Conservation (phyloP, 2,888 invertebrate genomes). For the Agapostemon virescens region DNA sequence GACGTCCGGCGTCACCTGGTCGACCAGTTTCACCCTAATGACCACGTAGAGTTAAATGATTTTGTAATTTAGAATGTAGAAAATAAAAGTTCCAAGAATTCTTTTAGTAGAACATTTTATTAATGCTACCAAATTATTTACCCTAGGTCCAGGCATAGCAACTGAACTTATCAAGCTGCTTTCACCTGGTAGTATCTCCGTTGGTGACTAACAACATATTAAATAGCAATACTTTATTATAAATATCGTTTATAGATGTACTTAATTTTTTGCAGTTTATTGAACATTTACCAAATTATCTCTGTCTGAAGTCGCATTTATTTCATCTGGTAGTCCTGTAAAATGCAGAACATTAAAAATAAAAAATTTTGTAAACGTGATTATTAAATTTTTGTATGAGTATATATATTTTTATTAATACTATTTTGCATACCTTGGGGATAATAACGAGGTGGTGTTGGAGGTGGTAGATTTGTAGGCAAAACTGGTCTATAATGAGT, state of each 20-base stretch:
- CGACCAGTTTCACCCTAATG: constrained; percentile 84
- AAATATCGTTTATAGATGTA: not conserved
- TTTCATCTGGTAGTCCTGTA: constrained; percentile 40
- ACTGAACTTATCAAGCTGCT: constrained; percentile 73
- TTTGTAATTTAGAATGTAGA: not conserved
- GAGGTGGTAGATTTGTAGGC: constrained; percentile 50
- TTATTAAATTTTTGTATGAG: not conserved
- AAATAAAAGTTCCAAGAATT: not conserved
- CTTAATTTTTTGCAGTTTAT: not conserved
- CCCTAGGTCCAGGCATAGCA: constrained; percentile 77
- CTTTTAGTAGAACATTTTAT: not conserved
- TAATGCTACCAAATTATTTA: constrained; percentile 61
- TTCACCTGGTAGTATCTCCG: constrained; percentile 72
- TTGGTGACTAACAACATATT: constrained; percentile 60
- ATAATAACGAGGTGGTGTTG: constrained; percentile 49
- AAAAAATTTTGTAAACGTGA: not conserved
- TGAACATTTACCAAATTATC: constrained; percentile 45
- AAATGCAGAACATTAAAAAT: not conserved
- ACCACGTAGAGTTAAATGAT: not conserved
- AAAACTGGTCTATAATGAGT: constrained; percentile 30
- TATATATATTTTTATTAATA: constrained; percentile 1
- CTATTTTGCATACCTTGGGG: constrained; percentile 40
- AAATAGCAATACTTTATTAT: not conserved
- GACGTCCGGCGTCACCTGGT: constrained; percentile 85
- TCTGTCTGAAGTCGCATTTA: constrained; percentile 33